These are phyloP conservation scores for Cepaea nemoralis DNA, from an alignment of 1,140 invertebrate species.

Conservation along the genomic window DNA sequence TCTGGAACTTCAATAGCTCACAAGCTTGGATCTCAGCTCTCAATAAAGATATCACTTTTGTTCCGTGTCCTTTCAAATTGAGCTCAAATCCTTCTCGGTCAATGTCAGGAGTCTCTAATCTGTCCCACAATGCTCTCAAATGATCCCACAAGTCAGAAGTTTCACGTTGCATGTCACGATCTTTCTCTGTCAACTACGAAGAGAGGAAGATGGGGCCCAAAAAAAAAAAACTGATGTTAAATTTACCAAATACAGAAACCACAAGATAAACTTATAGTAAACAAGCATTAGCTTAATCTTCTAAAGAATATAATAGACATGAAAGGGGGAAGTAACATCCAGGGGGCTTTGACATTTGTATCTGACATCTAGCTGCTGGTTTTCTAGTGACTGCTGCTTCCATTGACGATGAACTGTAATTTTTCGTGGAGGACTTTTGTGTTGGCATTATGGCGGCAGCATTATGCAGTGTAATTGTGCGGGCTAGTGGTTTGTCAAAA, in stretches of 20 bases:
- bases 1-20: constrained; percentile 77
- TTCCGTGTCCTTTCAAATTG: constrained; percentile 73
- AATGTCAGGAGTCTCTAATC: constrained; percentile 76
- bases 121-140: constrained; percentile 76
- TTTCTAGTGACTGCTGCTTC: too few relatives aligned
- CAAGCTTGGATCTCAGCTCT: constrained; percentile 77
- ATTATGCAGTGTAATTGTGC: too few relatives aligned
- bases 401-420: too few relatives aligned
- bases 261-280: constrained; percentile 2
- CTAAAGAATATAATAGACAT: too few relatives aligned
- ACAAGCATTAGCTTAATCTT: too few relatives aligned
- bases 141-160: constrained; percentile 71
- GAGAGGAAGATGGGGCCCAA: constrained; percentile 1
- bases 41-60: constrained; percentile 74
- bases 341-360: too few relatives aligned
- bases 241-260: constrained; percentile 11
- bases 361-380: too few relatives aligned
- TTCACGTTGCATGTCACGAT: constrained; percentile 50
- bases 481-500: too few relatives aligned
- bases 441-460: too few relatives aligned
- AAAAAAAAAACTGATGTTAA: not conserved
- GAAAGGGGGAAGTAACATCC: too few relatives aligned
- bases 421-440: too few relatives aligned
- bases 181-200: constrained; percentile 55
- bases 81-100: constrained; percentile 74